Conservation (phyloP, 2,113 vertebrate species). For the Natator depressus region DNA sequence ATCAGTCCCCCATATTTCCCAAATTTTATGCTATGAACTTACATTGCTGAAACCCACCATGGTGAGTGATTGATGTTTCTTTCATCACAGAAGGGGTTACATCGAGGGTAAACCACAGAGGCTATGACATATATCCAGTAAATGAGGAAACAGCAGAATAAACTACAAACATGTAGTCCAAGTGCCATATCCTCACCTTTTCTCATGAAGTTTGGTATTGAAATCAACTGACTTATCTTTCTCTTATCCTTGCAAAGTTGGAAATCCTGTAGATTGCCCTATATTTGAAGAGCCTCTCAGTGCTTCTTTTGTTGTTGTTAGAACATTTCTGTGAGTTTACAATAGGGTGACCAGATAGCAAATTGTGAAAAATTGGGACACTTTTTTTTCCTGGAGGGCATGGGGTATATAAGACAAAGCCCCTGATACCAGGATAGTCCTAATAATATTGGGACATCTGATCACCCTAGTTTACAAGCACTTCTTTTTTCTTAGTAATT, state of each 20-base stretch:
- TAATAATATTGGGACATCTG: not conserved
- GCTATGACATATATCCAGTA: slow-evolving; percentile 37
- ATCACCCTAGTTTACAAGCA: not conserved
- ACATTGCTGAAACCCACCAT: slow-evolving; percentile 52
- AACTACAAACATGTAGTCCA: slow-evolving; percentile 57
- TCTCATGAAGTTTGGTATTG: slow-evolving; percentile 15
- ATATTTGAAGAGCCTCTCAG: not conserved
- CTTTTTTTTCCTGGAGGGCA: not conserved
- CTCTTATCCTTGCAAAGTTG: slow-evolving; percentile 32
- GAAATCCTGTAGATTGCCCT: slow-evolving; percentile 24
- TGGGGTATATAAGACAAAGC: not conserved
- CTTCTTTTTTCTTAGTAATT: not conserved
- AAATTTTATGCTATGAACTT: slow-evolving; percentile 43
- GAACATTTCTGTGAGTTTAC: not conserved
- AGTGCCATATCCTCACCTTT: slow-evolving; percentile 48
- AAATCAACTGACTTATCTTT: slow-evolving; percentile 31
- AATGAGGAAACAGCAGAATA: slow-evolving; percentile 38
- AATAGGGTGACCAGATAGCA: not conserved
- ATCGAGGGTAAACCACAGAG: slow-evolving; percentile 43
- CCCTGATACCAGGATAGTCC: not conserved
- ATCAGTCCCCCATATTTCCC: slow-evolving; percentile 34
- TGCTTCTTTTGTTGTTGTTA: not conserved
- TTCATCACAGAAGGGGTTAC: slow-evolving; percentile 29
- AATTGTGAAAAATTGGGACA: not conserved
- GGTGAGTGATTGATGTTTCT: slow-evolving; percentile 52